A percentile compares a stretch with the other conserved stretches of the same genome.
phyloP scores from a whole-genome alignment of 2,888 invertebrate species.

The Galerucella nymphaeae region DNA sequence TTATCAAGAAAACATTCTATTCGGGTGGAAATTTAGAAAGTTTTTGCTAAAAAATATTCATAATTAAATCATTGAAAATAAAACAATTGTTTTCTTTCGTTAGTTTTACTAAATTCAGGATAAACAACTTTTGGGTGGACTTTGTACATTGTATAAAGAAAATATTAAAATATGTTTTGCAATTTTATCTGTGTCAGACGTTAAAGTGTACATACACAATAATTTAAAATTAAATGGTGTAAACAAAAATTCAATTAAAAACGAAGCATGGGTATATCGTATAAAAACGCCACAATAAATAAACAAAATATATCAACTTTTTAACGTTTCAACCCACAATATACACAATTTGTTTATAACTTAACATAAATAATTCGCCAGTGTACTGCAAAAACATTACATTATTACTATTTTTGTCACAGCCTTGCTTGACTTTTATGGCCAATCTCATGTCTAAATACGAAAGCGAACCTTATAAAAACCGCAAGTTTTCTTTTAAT shows the following conservation, averaged over 20 bases:
- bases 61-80: no score
- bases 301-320: slow-evolving; percentile 26
- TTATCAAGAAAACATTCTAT: neutral
- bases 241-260: slow-evolving; percentile 1
- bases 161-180: neutral
- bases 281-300: slow-evolving; percentile 36
- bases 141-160: neutral
- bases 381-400: slow-evolving; percentile 41
- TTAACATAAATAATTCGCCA: slow-evolving; percentile 41
- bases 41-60: no score
- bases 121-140: neutral
- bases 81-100: no score
- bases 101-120: neutral
- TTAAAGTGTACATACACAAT: neutral
- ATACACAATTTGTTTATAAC: slow-evolving; percentile 42
- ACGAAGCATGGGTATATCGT: neutral
- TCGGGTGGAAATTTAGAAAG: no score
- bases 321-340: slow-evolving; percentile 19
- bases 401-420: slow-evolving; percentile 43
- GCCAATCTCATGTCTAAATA: slow-evolving; percentile 41
- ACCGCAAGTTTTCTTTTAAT: slow-evolving; percentile 35
- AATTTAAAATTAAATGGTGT: neutral
- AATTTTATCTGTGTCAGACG: neutral
- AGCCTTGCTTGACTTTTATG: slow-evolving; percentile 45
- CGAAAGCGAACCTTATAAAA: slow-evolving; percentile 43